These are phyloP conservation scores for Chaetodon trifasciatus DNA, from an alignment of 2,797 vertebrate genomes.

Conservation along the genomic window DNA sequence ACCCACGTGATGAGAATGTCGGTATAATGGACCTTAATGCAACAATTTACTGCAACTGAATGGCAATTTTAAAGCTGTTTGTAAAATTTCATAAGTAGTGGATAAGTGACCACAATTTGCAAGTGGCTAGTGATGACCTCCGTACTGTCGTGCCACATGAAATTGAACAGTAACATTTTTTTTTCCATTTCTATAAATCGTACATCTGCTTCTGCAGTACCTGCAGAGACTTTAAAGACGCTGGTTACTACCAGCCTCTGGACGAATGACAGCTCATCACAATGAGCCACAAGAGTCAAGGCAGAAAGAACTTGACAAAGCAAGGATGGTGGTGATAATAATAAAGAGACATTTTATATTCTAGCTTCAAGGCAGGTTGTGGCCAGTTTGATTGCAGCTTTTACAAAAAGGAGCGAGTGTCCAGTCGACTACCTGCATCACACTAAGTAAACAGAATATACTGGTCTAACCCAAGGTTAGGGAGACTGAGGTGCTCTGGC, in stretches of 20 bases:
- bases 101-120: background rate
- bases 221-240: background rate
- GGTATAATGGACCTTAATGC: background rate
- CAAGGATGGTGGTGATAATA: background rate
- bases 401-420: background rate
- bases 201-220: background rate
- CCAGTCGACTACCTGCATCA: background rate
- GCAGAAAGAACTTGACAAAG: background rate
- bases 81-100: too few relatives aligned
- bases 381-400: background rate
- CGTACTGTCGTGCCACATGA: background rate
- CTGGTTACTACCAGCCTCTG: background rate
- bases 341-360: background rate
- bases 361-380: background rate
- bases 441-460: conserved; percentile 9
- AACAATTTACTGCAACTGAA: too few relatives aligned
- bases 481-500: background rate
- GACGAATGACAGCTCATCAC: background rate
- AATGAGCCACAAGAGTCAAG: background rate
- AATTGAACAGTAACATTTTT: background rate
- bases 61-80: too few relatives aligned
- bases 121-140: background rate
- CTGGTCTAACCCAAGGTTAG: conserved; percentile 10
- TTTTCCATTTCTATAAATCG: background rate
- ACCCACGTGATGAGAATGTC: background rate